These are phyloP conservation scores for Centropus unirufus DNA, from an alignment of 2,113 vertebrate genomes.

Conservation along the genomic window DNA sequence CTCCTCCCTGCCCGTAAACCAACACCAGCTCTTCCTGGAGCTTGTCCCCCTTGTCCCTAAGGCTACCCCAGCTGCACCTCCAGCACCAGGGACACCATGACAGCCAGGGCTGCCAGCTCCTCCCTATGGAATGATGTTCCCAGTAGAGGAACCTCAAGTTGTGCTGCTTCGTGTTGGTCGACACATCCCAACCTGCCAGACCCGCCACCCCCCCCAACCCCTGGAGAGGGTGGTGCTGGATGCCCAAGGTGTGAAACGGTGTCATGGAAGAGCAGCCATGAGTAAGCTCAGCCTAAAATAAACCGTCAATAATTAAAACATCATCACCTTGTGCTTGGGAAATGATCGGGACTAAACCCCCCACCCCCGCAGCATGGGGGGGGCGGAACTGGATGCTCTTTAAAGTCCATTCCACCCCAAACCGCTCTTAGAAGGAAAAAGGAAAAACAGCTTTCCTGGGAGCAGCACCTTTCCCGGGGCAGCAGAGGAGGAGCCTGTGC, in stretches of 20 bases:
- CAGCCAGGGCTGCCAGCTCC: neutral
- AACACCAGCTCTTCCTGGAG: neutral
- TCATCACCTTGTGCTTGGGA: fast-evolving
- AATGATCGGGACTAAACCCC: neutral
- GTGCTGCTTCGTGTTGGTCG: neutral
- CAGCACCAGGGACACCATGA: fast-evolving
- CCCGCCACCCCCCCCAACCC: neutral
- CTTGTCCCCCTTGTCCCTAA: neutral
- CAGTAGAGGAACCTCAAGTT: neutral
- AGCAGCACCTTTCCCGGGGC: neutral
- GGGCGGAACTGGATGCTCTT: no score
- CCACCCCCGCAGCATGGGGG: no score
- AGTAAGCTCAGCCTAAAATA: neutral
- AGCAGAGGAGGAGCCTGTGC: neutral
- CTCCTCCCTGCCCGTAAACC: neutral
- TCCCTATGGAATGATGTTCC: no score
- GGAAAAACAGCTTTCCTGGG: no score
- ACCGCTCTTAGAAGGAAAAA: no score
- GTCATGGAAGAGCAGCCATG: no score
- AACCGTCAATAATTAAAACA: fast-evolving
- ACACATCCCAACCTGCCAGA: neutral
- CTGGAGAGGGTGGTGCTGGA: fast-evolving
- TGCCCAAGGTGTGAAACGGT: neutral
- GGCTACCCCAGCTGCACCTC: neutral
- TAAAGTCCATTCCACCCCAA: no score